These are phyloP conservation scores for Heloderma charlesbogerti DNA, from an alignment of 2,113 vertebrate genomes.

Conservation along the genomic window DNA sequence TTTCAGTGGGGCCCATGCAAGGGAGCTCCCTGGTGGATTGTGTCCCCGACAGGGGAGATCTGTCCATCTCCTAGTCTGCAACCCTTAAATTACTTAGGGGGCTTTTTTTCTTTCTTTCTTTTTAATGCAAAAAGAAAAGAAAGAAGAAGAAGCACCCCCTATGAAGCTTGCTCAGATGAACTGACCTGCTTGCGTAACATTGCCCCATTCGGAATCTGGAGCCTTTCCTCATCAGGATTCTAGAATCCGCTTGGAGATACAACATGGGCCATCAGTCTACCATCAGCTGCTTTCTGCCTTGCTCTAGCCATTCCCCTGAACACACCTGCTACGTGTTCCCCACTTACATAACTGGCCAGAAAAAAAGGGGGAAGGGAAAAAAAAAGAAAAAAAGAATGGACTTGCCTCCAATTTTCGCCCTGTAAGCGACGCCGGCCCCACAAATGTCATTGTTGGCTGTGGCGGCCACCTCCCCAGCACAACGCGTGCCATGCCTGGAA, in stretches of 20 bases:
- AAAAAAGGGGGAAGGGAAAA: too few species aligned
- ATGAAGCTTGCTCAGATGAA: not conserved
- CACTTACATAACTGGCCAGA: not conserved
- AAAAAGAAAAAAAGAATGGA: accelerated
- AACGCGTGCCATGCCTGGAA: slow-evolving; percentile 82
- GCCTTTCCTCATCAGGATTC: not conserved
- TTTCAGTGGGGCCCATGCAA: too few species aligned
- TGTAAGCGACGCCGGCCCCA: slow-evolving; percentile 74
- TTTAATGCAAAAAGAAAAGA: too few species aligned
- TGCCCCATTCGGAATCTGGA: not conserved
- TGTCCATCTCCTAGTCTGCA: too few species aligned
- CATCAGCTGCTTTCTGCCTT: not conserved
- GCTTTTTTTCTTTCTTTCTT: too few species aligned
- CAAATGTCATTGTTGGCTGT: slow-evolving; percentile 77
- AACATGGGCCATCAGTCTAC: not conserved
- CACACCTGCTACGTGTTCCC: not conserved
- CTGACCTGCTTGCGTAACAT: not conserved
- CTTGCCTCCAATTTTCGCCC: slow-evolving; percentile 78
- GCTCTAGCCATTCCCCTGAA: not conserved
- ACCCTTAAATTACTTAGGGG: too few species aligned
- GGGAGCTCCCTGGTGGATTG: too few species aligned
- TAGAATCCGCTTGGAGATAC: too few species aligned
- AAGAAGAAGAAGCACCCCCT: too few species aligned
- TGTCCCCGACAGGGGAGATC: too few species aligned
- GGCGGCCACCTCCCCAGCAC: slow-evolving; percentile 79